Conservation (phyloP, 1,140 invertebrate genomes). For the Procambarus virginalis region DNA sequence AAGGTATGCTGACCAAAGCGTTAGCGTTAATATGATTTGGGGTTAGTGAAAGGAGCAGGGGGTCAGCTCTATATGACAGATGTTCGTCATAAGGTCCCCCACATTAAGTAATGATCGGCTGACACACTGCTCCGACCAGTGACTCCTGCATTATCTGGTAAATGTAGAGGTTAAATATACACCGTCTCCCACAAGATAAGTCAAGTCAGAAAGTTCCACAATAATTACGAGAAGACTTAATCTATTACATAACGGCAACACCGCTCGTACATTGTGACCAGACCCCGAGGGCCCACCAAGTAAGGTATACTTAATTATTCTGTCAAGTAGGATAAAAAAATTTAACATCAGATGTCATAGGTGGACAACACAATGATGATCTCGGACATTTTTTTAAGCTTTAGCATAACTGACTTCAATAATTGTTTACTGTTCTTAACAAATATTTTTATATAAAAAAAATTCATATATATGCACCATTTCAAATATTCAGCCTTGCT, state of each 20-base stretch:
- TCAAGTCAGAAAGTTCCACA: conserved; percentile 27
- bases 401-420: too few relatives aligned
- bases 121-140: conserved; percentile 7
- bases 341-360: too few relatives aligned
- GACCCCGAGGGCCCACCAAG: not conserved
- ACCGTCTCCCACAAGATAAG: conserved; percentile 23
- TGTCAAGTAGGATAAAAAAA: not conserved
- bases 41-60: not conserved
- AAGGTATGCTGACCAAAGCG: not conserved
- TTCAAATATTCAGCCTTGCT: too few relatives aligned
- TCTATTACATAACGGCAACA: conserved; percentile 13
- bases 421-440: too few relatives aligned
- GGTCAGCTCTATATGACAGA: conserved; percentile 10
- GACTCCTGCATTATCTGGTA: conserved; percentile 2
- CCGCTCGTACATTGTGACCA: not conserved
- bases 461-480: too few relatives aligned
- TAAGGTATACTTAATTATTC: conserved; percentile 15
- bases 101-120: conserved; percentile 12
- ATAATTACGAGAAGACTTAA: conserved; percentile 11
- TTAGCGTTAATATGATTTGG: not conserved
- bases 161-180: conserved; percentile 17
- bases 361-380: too few relatives aligned
- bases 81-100: conserved; percentile 27
- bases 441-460: too few relatives aligned
- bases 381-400: too few relatives aligned